Evolutionary conservation across 2,113 vertebrate species (phyloP).

Genomic region (Ictalurus furcatus): DNA sequence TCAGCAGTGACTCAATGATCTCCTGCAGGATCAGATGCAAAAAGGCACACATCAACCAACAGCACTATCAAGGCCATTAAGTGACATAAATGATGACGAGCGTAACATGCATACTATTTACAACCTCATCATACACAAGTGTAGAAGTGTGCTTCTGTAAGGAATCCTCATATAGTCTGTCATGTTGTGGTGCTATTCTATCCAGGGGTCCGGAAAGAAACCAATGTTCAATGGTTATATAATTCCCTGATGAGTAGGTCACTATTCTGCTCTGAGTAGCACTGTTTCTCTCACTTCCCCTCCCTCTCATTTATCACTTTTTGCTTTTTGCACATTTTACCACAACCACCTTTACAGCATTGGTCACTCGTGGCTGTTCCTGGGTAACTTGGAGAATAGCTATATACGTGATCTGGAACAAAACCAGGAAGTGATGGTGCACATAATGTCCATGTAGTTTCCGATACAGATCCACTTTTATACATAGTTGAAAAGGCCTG

Average conservation of each 20-base stretch:
- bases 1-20: conserved; percentile 57
- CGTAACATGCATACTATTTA: not conserved
- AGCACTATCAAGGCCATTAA: not conserved
- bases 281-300: not conserved
- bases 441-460: not conserved
- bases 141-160: not conserved
- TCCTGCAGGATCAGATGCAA: conserved; percentile 41
- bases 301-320: not conserved
- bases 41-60: conserved; percentile 8
- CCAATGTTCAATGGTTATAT: conserved; percentile 29
- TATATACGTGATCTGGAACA: not conserved
- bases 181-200: conserved; percentile 15
- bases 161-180: conserved; percentile 1
- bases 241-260: conserved; percentile 42
- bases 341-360: not conserved
- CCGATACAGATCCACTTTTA: not conserved
- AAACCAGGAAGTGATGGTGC: not conserved
- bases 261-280: conserved; percentile 33
- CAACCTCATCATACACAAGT: not conserved
- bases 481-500: not conserved
- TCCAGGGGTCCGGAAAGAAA: conserved; percentile 34
- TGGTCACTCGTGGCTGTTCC: not conserved
- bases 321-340: not conserved
- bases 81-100: not conserved
- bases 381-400: not conserved